Conservation (phyloP, 2,888 invertebrate species). For the Sabatieria punctata region DNA sequence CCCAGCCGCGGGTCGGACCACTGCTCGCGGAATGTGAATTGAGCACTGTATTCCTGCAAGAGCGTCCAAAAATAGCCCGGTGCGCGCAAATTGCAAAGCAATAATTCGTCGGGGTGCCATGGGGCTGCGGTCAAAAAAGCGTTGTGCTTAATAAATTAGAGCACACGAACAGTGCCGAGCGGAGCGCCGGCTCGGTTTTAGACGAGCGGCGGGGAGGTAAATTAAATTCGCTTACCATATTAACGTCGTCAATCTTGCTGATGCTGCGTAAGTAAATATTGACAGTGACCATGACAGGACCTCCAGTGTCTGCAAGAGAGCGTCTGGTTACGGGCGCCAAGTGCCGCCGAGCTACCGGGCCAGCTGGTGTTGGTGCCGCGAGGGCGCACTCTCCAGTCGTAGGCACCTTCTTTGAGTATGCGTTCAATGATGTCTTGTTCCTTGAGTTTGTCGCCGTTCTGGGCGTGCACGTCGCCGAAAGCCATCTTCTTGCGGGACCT, state of each 20-base stretch:
- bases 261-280: constrained; percentile 94
- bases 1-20: constrained; percentile 11
- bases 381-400: constrained; percentile 11
- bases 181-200: not conserved
- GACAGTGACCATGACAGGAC: constrained; percentile 84
- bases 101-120: no score
- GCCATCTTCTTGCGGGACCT: no score
- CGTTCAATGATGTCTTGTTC: constrained; percentile 9
- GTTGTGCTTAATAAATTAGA: not conserved
- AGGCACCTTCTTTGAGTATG: constrained; percentile 7
- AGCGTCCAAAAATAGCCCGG: not conserved
- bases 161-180: not conserved
- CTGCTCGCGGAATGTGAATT: constrained; percentile 13
- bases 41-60: constrained; percentile 13
- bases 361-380: constrained; percentile 5
- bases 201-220: not conserved
- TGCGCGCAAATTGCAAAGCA: no score
- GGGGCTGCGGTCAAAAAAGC: not conserved
- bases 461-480: no score
- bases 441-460: not conserved
- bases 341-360: constrained; percentile 1
- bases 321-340: not conserved
- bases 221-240: constrained; percentile 67
- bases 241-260: constrained; percentile 91
- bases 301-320: constrained; percentile 42